A percentile compares a stretch with the other conserved stretches of the same genome.
Conservation (phyloP, 2,888 invertebrate species). For the Orthosia incerta region DNA sequence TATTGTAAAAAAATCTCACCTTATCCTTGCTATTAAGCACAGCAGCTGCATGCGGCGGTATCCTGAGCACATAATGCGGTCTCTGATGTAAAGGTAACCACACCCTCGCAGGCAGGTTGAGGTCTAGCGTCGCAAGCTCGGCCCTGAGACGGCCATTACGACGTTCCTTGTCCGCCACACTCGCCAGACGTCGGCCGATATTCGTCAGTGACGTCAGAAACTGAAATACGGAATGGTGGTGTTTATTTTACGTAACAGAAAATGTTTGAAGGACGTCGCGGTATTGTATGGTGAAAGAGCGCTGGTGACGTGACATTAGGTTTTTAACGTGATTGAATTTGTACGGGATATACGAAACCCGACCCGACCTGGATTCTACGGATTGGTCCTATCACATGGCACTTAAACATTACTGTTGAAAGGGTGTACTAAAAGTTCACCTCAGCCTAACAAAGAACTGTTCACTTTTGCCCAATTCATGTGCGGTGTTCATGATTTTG, state of each 20-base stretch:
- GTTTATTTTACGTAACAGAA: slow-evolving; percentile 51
- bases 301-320: background rate
- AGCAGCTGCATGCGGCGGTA: slow-evolving; percentile 99
- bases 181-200: slow-evolving; percentile 85
- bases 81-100: slow-evolving; percentile 98
- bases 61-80: slow-evolving; percentile 98
- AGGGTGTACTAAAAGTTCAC: too few species aligned
- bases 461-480: too few species aligned
- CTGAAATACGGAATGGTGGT: slow-evolving; percentile 71
- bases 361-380: too few species aligned
- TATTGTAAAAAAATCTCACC: slow-evolving; percentile 73
- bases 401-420: too few species aligned
- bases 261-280: background rate
- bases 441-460: too few species aligned
- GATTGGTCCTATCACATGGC: too few species aligned
- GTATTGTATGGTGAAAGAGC: slow-evolving; percentile 9
- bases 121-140: slow-evolving; percentile 97
- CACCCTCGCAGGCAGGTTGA: slow-evolving; percentile 99
- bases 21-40: slow-evolving; percentile 99
- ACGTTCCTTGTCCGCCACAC: slow-evolving; percentile 93
- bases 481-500: too few species aligned
- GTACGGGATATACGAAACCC: background rate
- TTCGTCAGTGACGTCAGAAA: slow-evolving; percentile 85
- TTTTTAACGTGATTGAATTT: slow-evolving; percentile 1
- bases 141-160: slow-evolving; percentile 98